These are phyloP conservation scores for Corapipo altera DNA, from an alignment of 2,113 vertebrate genomes.

Conservation along the genomic window DNA sequence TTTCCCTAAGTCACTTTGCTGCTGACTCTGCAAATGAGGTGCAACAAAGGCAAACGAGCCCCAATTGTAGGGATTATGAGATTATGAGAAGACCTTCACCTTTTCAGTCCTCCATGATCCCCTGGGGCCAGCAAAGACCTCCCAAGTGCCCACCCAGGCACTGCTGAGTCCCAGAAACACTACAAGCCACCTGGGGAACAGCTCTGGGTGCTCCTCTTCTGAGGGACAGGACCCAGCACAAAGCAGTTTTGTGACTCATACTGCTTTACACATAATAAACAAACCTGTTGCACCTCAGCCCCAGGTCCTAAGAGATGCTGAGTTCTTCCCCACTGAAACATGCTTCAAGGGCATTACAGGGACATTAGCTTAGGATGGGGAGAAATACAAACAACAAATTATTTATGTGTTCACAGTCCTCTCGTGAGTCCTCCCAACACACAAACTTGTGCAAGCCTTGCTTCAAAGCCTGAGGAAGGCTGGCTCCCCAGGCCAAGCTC, in stretches of 20 bases:
- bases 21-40: not conserved
- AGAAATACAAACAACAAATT: not conserved
- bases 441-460: not conserved
- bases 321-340: not conserved
- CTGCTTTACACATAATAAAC: not conserved
- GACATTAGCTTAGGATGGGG: not conserved
- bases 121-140: not conserved
- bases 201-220: not conserved
- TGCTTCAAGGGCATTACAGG: not conserved
- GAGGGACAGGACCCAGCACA: not conserved
- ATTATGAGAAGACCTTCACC: not conserved
- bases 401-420: not conserved
- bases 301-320: not conserved
- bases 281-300: not conserved
- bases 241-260: not conserved
- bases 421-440: not conserved
- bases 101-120: not conserved
- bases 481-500: not conserved
- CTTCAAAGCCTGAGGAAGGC: not conserved
- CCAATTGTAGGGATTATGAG: not conserved
- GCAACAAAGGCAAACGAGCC: slow-evolving; percentile 12
- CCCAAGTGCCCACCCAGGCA: not conserved
- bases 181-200: not conserved
- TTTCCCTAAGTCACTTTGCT: not conserved
- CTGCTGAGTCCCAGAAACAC: not conserved